A percentile compares a stretch with the other conserved stretches of the same genome.
Evolutionary conservation across 1,140 invertebrate species (phyloP).

Genomic region (Cherax quadricarinatus): DNA sequence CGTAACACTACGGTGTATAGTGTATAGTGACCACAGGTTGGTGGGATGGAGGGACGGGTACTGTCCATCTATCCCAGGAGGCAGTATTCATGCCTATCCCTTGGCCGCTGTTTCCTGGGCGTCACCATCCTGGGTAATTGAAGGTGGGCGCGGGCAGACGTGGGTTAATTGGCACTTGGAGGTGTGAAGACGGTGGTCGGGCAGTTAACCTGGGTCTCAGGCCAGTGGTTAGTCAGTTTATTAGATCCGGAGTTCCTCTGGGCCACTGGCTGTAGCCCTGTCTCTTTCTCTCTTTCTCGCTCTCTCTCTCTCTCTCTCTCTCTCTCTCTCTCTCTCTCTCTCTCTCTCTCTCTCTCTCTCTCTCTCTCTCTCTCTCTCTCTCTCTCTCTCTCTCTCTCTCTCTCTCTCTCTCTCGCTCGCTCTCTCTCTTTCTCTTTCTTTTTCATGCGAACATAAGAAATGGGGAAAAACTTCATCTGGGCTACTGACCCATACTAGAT

Average conservation of each 20-base stretch:
- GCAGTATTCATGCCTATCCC: too few relatives aligned
- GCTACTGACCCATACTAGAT: too few relatives aligned
- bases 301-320: conserved; percentile 37
- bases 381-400: too few relatives aligned
- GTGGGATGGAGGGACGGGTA: too few relatives aligned
- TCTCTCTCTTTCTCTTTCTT: too few relatives aligned
- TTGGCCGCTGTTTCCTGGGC: background rate
- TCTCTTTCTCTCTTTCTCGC: conserved; percentile 11
- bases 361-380: background rate
- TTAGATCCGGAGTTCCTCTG: background rate
- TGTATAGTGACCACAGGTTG: too few relatives aligned
- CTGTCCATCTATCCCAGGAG: too few relatives aligned
- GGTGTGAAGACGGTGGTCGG: conserved; percentile 54
- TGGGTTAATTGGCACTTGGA: conserved; percentile 48
- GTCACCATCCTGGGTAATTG: conserved; percentile 13
- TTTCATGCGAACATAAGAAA: too few relatives aligned
- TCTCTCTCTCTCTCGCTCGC: too few relatives aligned
- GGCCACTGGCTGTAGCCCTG: background rate
- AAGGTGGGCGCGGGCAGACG: conserved; percentile 6
- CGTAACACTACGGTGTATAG: too few relatives aligned
- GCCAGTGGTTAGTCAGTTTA: conserved; percentile 59
- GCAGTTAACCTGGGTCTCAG: conserved; percentile 52
- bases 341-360: conserved; percentile 1
- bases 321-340: conserved; percentile 42
- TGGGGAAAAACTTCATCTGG: too few relatives aligned